Base-by-base conservation (phyloP, 2,888 invertebrate genomes). In the Sminthurides aquaticus region DNA sequence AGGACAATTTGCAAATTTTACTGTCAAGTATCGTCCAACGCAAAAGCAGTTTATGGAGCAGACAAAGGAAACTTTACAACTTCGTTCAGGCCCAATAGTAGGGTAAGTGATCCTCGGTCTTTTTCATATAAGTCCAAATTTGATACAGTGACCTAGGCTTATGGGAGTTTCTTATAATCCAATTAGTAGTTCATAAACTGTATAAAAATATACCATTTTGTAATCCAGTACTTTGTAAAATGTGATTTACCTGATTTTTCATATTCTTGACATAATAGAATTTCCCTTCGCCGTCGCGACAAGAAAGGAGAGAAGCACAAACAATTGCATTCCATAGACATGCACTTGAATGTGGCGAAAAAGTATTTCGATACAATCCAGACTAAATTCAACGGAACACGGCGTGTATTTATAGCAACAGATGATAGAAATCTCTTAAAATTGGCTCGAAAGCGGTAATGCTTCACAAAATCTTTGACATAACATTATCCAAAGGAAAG, bases 251-350 rank as follows among this genome's bases (percentile, higher is more conserved):
- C n/a, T n/a, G n/a, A n/a, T n/a, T n/a, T n/a, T n/a, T n/a, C n/a
- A n/a, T n/a, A n/a, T n/a, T n/a, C n/a, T n/a, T n/a, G n/a, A n/a
- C n/a, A n/a, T n/a, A n/a, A n/a, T 49, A 70, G 70, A 25, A 71
- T 71, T 29, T 52, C 68, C 5, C 60, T 71, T 3, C 57, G 71
- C 28, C 64, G 67, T 22, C 27, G 69, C n/a, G 71, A 69, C 48
- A 71, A 69, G 49, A 58, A 63, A 22, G 69, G 71, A n/a, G 71
- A 69, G 49, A 71, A 69, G 61, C 67, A 64, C 29, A 55, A 65
- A 25, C 64, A 61, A 59, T 56, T 60, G 2, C 67, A 67, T 54
- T 67, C 69, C 1, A 64, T 71, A 3, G 71, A 71, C 27, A 66
- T 57, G 25, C 67, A 69, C 62, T 67, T 71, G 65, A 67, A 60